Conservation (phyloP, 2,113 vertebrate species). For the Cinclus mexicanus region DNA sequence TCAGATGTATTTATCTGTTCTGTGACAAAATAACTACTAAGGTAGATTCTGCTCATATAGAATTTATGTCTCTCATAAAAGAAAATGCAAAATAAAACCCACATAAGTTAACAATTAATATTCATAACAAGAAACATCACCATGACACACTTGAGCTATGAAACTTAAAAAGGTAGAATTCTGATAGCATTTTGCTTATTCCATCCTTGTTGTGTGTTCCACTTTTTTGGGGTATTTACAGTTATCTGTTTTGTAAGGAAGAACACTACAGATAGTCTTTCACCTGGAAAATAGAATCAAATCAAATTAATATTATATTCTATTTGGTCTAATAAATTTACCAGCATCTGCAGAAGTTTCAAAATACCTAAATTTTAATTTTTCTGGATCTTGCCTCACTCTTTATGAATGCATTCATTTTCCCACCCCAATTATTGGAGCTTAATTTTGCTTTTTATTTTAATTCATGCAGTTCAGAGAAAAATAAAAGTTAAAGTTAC, state of each 20-base stretch:
- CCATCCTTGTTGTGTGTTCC: conserved; percentile 30
- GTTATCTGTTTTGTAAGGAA: conserved; percentile 31
- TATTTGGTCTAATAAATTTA: not conserved
- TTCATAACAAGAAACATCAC: not conserved
- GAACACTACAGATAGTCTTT: conserved; percentile 15
- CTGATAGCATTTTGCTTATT: conserved; percentile 22
- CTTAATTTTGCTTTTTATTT: conserved; percentile 48
- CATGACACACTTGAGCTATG: not conserved
- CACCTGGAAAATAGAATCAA: conserved; percentile 16
- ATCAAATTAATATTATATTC: not conserved
- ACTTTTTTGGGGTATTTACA: conserved; percentile 18
- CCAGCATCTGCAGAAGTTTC: not conserved
- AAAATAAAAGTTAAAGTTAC: conserved; percentile 82
- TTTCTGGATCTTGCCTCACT: not conserved
- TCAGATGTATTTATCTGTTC: not conserved
- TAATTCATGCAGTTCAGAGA: conserved; percentile 60
- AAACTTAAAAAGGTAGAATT: not conserved
- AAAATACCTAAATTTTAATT: not conserved
- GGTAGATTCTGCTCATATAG: not conserved
- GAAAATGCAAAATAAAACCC: not conserved
- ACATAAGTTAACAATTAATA: not conserved
- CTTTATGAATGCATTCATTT: not conserved
- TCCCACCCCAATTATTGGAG: conserved; percentile 14
- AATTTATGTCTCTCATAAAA: not conserved
- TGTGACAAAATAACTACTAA: not conserved